These are phyloP conservation scores for Meiosimyza decipiens DNA, from an alignment of 2,888 invertebrate species.

Conservation along the genomic window DNA sequence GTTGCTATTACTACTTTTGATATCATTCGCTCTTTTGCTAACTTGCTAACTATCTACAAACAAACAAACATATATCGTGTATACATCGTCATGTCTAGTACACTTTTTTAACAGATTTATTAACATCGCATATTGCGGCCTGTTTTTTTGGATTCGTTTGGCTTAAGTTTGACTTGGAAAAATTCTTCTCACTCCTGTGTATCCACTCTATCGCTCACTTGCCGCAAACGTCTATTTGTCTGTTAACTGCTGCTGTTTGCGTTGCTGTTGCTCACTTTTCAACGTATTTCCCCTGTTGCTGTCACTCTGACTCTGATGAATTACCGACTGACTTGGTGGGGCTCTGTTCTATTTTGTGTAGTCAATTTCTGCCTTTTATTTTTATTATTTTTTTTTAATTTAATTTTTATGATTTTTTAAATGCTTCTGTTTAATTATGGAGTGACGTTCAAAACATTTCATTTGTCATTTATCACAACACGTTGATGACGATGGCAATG, in stretches of 20 bases:
- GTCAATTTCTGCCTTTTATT: background rate
- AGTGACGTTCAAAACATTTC: conserved; percentile 3
- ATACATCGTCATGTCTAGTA: background rate
- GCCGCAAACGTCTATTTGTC: background rate
- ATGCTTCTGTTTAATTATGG: conserved; percentile 25
- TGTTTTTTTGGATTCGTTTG: background rate
- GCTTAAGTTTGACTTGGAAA: too few species aligned
- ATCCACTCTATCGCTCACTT: background rate
- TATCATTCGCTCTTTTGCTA: background rate
- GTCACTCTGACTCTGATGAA: conserved; percentile 14
- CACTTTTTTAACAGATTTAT: conserved; percentile 19
- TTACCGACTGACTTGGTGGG: background rate
- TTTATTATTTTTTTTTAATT: conserved; percentile 1
- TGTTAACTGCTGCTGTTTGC: background rate
- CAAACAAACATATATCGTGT: too few species aligned
- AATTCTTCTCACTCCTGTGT: background rate
- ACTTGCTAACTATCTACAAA: too few species aligned
- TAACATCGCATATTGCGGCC: conserved; percentile 7
- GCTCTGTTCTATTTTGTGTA: background rate
- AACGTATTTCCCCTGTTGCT: background rate
- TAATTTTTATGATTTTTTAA: conserved; percentile 12
- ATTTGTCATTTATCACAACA: too few species aligned
- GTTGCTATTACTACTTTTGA: too few species aligned
- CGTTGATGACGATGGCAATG: too few species aligned
- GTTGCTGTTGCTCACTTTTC: conserved; percentile 10